Base-by-base conservation (phyloP, 2,113 vertebrate species). In the Sinocyclocheilus maitianheensis region DNA sequence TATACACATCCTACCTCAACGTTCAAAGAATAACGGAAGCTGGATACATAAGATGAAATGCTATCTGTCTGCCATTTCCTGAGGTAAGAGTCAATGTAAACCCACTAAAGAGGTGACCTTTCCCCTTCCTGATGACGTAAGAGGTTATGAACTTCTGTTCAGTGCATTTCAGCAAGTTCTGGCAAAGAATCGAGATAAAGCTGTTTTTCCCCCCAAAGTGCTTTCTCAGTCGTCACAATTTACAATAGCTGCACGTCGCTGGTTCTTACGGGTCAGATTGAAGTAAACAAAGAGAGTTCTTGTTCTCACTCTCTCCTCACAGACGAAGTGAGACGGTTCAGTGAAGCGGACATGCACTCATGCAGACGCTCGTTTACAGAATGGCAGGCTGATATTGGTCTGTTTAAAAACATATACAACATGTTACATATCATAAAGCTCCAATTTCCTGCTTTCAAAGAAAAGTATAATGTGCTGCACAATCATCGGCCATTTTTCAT, bases 41-140 rank as follows among this genome's bases (percentile, higher is more conserved):
- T 51, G 24, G 2, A 30, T 82, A 69, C 26, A 77, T 51, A 51
- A 34, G 9, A 55, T 34, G 14, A 69, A 69, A 69, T 11, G 9
- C 18, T 53, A 69, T 67, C 8, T 53, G 43, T 7, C 16, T 4
- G 46, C 60, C 34, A 12, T 55, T 37, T 62, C 86, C 77, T 3
- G 14, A 79, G 75, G 43, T 78, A 77, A 60, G 82, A 84, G 84
- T 83, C 75, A 90, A 89, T 65, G 86, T 80, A 81, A 87, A 74
- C 51, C 84, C 75, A 77, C 75, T 53, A n/a, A 37, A 63, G 37
- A 71, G 37, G 10, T 37, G 74, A 89, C 83, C 85, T 89, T 72
- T 86, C n/a, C 74, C 84, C 84, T 86, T 58, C 10, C 37, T 40
- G 14, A 67, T 81, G 84, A 72, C 5, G 18, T 82, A 34, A 51